Conservation (phyloP, 2,113 vertebrate genomes). For the Clarias magur region DNA sequence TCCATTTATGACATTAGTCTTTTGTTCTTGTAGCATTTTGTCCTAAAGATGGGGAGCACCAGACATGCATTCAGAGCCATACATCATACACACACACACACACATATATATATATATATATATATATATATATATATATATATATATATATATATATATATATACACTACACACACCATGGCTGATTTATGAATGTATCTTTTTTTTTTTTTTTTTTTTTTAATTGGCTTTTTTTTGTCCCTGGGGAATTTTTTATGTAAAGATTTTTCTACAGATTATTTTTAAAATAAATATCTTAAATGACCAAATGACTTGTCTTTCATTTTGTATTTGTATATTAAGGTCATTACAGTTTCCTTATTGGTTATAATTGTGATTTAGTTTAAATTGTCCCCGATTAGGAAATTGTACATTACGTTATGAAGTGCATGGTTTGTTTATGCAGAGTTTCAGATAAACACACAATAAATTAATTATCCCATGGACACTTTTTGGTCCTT, state of each 20-base stretch:
- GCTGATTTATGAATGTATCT: conserved; percentile 67
- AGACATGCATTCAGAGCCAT: not conserved
- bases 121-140: too few species aligned
- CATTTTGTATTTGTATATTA: not conserved
- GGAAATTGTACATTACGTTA: too few species aligned
- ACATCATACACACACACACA: not conserved
- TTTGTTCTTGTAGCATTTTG: not conserved
- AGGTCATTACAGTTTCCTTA: not conserved
- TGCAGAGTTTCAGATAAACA: not conserved
- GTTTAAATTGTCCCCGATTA: too few species aligned
- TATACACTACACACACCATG: not conserved
- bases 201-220: conserved; percentile 70
- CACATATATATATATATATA: too few species aligned
- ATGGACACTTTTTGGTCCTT: not conserved
- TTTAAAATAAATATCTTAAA: conserved; percentile 96
- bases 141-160: too few species aligned
- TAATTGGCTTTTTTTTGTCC: conserved; percentile 56
- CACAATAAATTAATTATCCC: not conserved
- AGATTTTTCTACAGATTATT: conserved; percentile 86
- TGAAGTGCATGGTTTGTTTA: not conserved
- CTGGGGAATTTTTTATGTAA: conserved; percentile 86
- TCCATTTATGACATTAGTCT: not conserved
- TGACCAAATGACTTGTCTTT: conserved; percentile 12
- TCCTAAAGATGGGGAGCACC: conserved; percentile 13
- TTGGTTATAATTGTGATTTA: not conserved